Conservation (phyloP, 2,888 invertebrate species). For the Carabus problematicus region DNA sequence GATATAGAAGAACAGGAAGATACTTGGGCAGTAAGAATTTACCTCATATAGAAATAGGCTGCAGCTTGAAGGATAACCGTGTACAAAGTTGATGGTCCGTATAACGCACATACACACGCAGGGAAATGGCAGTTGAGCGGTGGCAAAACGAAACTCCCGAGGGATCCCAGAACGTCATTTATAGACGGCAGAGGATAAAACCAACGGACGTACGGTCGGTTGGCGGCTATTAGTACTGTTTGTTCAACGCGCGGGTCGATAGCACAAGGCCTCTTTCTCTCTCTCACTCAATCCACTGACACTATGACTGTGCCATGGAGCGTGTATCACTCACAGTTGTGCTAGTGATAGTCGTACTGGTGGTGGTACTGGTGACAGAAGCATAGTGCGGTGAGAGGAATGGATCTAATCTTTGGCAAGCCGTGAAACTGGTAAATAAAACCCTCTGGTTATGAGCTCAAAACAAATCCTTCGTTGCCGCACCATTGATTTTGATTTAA, state of each 20-base stretch:
- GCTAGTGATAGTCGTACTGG: too few relatives aligned
- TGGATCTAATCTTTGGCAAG: constrained; percentile 39
- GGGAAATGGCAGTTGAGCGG: too few relatives aligned
- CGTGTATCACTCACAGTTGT: too few relatives aligned
- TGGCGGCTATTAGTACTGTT: constrained; percentile 39
- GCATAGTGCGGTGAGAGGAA: too few relatives aligned
- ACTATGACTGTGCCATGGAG: too few relatives aligned
- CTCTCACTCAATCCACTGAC: background rate
- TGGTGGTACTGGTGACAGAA: too few relatives aligned
- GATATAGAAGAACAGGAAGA: too few relatives aligned
- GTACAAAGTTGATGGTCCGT: too few relatives aligned
- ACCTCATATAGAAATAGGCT: too few relatives aligned
- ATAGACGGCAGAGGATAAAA: constrained; percentile 38
- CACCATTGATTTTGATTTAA: constrained; percentile 43
- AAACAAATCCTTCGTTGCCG: constrained; percentile 38
- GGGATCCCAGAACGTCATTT: constrained; percentile 31
- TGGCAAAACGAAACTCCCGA: constrained; percentile 20
- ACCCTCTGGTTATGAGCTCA: constrained; percentile 42
- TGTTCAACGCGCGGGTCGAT: constrained; percentile 25
- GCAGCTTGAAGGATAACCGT: too few relatives aligned
- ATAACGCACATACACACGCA: too few relatives aligned
- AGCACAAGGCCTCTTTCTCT: background rate
- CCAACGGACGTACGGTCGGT: constrained; percentile 33
- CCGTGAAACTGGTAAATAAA: constrained; percentile 40
- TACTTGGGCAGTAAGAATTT: too few relatives aligned